Evolutionary conservation across 2,888 invertebrate species (phyloP), one percentile per base, ranked within the genome.

Genomic region (Antheraea yamamai): DNA sequence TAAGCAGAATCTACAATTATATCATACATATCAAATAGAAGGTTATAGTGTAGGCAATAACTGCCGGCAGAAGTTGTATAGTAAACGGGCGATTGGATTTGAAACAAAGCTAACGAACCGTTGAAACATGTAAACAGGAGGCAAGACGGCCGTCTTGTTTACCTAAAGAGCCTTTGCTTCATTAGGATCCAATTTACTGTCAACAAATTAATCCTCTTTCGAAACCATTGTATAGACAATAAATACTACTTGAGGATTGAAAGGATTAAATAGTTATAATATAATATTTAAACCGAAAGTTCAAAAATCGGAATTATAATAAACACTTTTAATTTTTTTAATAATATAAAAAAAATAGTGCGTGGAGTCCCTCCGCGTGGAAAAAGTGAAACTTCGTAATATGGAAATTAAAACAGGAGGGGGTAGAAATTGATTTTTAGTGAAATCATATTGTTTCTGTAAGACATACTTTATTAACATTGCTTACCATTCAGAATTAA

Each of bases 41-140:
- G 30, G 51, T 73, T 64, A 75, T 75, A 73, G 70, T 73, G 26
- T 70, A 73, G 39, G 20, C 58, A 71, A 78, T 74, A 80, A 82
- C 79, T 81, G 80, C 76, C 75, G 64, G 71, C 79, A 77, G 73
- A 73, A 79, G 80, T 81, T 77, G 81, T 81, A 80, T 73, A 73
- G 79, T 77, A 80, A 82, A 81, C 79, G 78, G 82, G 78, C 87
- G 91, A 94, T 95, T 91, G 91, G 90, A 92, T 93, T 92, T 89
- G 94, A 91, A 94, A 94, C 94, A 94, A 94, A 93, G 92, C 93
- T 95, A 95, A 95, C 94, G 94, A 95, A 95, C 94, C 94, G 92
- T 87, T 87, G 92, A 89, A 91, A 91, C 93, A 92, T 93, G 94
- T 95, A 94, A 94, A 94, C 94, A 94, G 90, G 88, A 89, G 89